phyloP scores from a whole-genome alignment of 2,888 invertebrate genomes.

The Philereme transversata region DNA sequence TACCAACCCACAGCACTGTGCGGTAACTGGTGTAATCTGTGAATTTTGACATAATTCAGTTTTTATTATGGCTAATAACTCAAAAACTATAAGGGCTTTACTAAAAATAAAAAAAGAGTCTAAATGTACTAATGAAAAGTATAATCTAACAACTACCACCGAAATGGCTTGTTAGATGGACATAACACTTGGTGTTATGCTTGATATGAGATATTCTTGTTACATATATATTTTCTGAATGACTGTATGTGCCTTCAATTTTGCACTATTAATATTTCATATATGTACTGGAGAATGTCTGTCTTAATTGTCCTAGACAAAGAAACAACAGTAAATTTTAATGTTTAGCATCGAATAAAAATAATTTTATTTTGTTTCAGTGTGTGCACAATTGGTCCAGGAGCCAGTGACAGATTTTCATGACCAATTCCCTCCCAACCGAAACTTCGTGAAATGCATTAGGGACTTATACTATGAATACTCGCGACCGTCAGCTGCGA shows the following conservation, averaged over 20 bases:
- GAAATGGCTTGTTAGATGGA: constrained; percentile 29
- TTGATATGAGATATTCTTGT: constrained; percentile 23
- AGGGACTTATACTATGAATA: too few relatives aligned
- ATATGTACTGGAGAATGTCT: constrained; percentile 76
- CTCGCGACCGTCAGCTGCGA: too few relatives aligned
- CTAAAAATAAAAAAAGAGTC: too few relatives aligned
- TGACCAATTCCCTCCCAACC: too few relatives aligned
- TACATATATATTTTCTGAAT: constrained; percentile 50
- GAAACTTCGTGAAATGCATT: too few relatives aligned
- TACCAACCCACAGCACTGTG: too few relatives aligned
- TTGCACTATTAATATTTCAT: constrained; percentile 72
- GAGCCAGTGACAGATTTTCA: too few relatives aligned
- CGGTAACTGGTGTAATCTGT: too few relatives aligned
- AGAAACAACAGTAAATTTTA: constrained; percentile 27
- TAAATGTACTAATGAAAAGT: too few relatives aligned
- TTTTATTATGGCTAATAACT: too few relatives aligned
- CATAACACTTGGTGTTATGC: constrained; percentile 28
- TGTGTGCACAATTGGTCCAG: constrained; percentile 95
- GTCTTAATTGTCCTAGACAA: constrained; percentile 65
- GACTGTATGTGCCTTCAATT: constrained; percentile 69
- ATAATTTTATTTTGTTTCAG: constrained; percentile 86
- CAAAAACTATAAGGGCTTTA: too few relatives aligned
- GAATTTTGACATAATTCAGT: too few relatives aligned
- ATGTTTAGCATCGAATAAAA: constrained; percentile 25
- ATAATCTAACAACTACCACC: constrained; percentile 28